Base-by-base conservation (phyloP, 2,113 vertebrate genomes). In the Meriones unguiculatus region DNA sequence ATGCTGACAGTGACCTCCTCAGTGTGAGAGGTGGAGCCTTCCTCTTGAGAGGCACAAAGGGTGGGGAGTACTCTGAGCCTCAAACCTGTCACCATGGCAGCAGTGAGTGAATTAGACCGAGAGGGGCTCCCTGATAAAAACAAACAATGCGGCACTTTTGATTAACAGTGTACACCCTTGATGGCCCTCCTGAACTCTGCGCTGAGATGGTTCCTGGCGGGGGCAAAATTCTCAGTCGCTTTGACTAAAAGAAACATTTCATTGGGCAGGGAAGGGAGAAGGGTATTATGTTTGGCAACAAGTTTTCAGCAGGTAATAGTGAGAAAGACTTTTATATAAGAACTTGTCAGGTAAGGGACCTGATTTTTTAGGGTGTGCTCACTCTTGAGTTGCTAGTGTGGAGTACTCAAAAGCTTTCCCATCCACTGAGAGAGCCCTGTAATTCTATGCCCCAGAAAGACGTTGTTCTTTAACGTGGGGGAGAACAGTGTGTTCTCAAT, bases 1-100 rank as follows among this genome's bases (percentile, higher is more conserved):
- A 98, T 98, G 99, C 99, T 98, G 98, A 98, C 97, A 97, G 98
- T 97, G 98, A 95, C 95, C 87, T 89, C 94, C 38, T 98, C 97
- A 95, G 97, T 93, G 91, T 89, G 92, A 80, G 25, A 75, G 1
- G 17, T 22, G 6, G 57, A 70, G 50, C 50, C 57, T 87, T 97
- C 95, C 98, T 97, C 93, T 96, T 67, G 50, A 97, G 96, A 96
- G 94, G 95, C 97, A 88, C 98, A 93, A 15, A 96, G 95, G 77
- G 50, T 96, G 92, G 92, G 89, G 90, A 30, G 97, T 90, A 72
- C 96, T 97, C 97, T 38, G 96, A 98, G 78, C 96, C 57, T 86
- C 52, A 8, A 95, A 95, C 75, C 65, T 93, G 92, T 95, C 76
- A 64, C 97, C 54, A 90, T 95, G 97, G 96, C 92, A 94, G 92